These are phyloP conservation scores for Phalacrocorax carbo DNA, from an alignment of 2,113 vertebrate genomes.

Conservation along the genomic window DNA sequence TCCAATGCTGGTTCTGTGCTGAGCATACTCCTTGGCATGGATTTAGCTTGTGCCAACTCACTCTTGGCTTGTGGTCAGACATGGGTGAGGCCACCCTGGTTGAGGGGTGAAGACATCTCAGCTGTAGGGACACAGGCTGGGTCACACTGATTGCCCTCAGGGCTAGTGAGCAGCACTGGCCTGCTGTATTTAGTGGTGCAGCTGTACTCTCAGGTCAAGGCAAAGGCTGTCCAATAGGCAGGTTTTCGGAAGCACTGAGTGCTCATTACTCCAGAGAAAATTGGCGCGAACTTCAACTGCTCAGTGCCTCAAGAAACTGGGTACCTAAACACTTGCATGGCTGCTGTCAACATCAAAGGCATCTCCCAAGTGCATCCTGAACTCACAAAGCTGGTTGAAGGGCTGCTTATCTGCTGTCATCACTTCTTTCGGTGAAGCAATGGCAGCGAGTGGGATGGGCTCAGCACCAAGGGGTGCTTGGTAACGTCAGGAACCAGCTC, in stretches of 20 bases:
- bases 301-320: not conserved
- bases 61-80: not conserved
- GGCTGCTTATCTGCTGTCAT: not conserved
- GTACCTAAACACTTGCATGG: not conserved
- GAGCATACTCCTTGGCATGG: not conserved
- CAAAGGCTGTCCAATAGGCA: not conserved
- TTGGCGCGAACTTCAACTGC: not conserved
- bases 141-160: not conserved
- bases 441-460: not conserved
- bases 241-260: not conserved
- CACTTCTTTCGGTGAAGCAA: not conserved
- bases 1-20: not conserved
- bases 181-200: not conserved
- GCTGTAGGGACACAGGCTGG: not conserved
- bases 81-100: too few species aligned
- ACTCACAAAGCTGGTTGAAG: not conserved
- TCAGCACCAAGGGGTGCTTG: not conserved
- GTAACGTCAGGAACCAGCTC: not conserved
- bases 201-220: not conserved
- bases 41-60: not conserved
- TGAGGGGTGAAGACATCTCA: not conserved
- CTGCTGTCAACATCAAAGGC: not conserved
- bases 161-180: accelerated
- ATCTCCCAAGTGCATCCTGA: not conserved
- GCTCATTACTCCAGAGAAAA: not conserved